Percentiles rank a stretch among this genome's conserved stretches.
These are phyloP conservation scores for Myotis lucifugus DNA, from an alignment of 2,113 vertebrate genomes.

Conservation along the genomic window DNA sequence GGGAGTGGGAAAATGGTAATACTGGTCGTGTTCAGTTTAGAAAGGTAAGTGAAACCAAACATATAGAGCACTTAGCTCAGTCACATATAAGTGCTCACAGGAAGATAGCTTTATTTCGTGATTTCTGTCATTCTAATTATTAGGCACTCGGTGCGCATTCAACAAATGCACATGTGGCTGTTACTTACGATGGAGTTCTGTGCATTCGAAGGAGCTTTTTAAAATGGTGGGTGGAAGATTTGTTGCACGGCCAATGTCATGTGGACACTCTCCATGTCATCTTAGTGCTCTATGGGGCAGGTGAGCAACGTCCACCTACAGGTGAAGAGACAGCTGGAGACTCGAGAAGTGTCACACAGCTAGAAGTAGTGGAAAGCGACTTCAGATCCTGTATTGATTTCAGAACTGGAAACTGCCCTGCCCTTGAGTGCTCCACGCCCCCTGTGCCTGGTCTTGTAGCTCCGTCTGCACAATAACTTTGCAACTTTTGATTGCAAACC, in stretches of 20 bases:
- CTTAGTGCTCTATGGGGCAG: background rate
- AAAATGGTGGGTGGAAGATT: background rate
- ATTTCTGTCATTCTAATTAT: background rate
- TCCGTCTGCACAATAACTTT: background rate
- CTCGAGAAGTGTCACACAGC: background rate
- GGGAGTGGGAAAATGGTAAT: background rate
- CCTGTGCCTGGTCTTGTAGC: background rate
- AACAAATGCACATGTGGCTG: background rate
- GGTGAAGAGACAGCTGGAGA: background rate
- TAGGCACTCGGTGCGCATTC: background rate
- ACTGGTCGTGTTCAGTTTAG: background rate
- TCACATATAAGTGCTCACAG: background rate
- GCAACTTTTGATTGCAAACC: background rate
- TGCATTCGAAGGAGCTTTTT: background rate
- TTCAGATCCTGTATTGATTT: background rate
- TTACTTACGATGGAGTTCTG: background rate
- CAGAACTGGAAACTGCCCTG: background rate
- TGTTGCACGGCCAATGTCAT: background rate
- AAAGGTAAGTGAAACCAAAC: background rate
- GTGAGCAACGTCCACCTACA: background rate
- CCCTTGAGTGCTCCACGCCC: too few species aligned
- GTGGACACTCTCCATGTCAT: background rate
- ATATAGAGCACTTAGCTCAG: background rate
- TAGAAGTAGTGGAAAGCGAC: background rate
- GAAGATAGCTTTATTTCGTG: background rate